Evolutionary conservation across 2,888 invertebrate genomes (phyloP), one percentile per base, ranked within the genome.

Genomic region (Bursaphelenchus okinawaensis): DNA sequence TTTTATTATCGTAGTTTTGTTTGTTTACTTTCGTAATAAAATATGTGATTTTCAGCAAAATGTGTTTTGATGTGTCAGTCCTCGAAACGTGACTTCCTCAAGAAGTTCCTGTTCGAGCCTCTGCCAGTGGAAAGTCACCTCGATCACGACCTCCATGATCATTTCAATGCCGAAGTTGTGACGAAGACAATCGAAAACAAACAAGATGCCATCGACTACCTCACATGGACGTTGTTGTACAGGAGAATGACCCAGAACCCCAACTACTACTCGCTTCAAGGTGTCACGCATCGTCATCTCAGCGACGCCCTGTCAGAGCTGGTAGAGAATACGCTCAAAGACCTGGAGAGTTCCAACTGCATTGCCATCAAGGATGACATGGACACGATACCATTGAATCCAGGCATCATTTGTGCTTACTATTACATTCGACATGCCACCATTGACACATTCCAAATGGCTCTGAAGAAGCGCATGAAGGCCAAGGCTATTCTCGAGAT

Each of bases 181-280:
- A 98, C 98, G 0, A 96, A 96, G 85, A 98, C 96, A 0, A 93
- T 99, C 76, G 98, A 98, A 86, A 98, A 98, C 86, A 99, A 99
- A 83, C 98, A 99, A 84, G 98, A 99, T 83, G 96, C 96, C 0
- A 96, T 99, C 0, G 98, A 99, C 69, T 98, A 98, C 82, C 87
- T 99, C 22, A 99, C 98, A 0, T 99, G 98, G 98, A 98, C 96
- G 0, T 93, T 98, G 87, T 86, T 99, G 12, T 99, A 99, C 84
- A 87, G 96, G 3, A 87, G 98, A 56, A 88, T 98, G 78, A 95
- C 98, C 0, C 95, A 96, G 86, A 99, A 99, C 86, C 98, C 98
- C 0, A 99, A 99, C 85, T 99, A 99, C 83, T 99, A 99, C 84
- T 95, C 94, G 83, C 86, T 98, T 55, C 95, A 96, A 77, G 86